Evolutionary conservation across 2,888 invertebrate genomes (phyloP), one percentile per base, ranked within the genome.

Genomic region (Plebejus argus): DNA sequence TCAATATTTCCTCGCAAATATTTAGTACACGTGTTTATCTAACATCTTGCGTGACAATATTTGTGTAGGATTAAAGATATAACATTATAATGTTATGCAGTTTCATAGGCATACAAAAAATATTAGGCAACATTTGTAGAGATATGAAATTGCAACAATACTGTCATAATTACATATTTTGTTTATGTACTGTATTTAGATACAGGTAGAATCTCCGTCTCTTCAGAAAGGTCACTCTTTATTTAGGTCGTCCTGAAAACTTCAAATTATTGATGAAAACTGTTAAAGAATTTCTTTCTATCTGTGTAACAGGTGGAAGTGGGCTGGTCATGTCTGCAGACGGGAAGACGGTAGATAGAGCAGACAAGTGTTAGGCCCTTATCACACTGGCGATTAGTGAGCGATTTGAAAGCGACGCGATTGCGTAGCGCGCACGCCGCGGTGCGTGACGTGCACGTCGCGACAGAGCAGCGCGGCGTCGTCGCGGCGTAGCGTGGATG

Each of bases 1-100:
- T 92, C 92, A 89, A 90, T 89, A 90, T 90, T 88, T 86, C 84
- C 83, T 84, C 82, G 88, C 89, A 90, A 91, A 91, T 88, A 90
- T 89, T 89, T 87, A 71, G 71, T 84, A 83, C 82, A 79, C 80
- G 79, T 83, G 84, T 84, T 83, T 83, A 82, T 83, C 81, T 80
- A 84, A 83, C 85, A 86, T 87, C 85, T 85, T 84, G 83, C 84
- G 84, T 84, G 88, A 90, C 91, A 90, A 91, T 91, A 91, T 91
- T 91, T 91, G 88, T 89, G 86, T 88, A 88, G 85, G 85, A 85
- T 84, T 81, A 81, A 79, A 80, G 82, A 86, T 86, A 86, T 82
- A 79, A 86, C 86, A 87, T 88, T 74, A 74, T 49, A 53, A 74
- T 45, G 28, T 23, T 15, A 23, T 74, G 20, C 12, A 71, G 70